Conservation (phyloP, 2,888 invertebrate species). For the Ectropis crepuscularia region DNA sequence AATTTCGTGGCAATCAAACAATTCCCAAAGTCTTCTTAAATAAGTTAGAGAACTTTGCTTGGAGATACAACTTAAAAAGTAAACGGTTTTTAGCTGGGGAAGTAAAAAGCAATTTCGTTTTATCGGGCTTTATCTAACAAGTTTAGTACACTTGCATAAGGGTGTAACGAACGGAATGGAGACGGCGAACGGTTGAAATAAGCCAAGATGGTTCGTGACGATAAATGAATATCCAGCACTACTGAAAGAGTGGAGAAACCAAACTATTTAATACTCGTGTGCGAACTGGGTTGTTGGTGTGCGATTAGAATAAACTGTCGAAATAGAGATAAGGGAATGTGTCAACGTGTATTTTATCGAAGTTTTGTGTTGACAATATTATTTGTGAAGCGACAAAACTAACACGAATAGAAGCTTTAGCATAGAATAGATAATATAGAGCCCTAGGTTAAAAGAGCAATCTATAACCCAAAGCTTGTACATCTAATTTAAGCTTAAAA, state of each 20-base stretch:
- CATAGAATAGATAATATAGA: too few relatives aligned
- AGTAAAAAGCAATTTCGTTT: slow-evolving; percentile 44
- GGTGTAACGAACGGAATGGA: slow-evolving; percentile 34
- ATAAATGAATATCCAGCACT: slow-evolving; percentile 30
- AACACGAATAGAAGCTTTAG: not conserved
- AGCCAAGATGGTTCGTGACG: slow-evolving; percentile 33
- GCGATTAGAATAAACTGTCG: slow-evolving; percentile 18
- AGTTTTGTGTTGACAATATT: not conserved
- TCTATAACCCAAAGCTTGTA: too few relatives aligned
- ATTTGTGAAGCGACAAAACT: not conserved
- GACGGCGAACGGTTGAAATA: slow-evolving; percentile 28
- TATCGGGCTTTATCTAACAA: slow-evolving; percentile 41
- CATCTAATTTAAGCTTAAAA: not conserved
- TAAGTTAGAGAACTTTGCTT: slow-evolving; percentile 43
- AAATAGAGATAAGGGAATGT: slow-evolving; percentile 18
- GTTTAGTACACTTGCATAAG: slow-evolving; percentile 40
- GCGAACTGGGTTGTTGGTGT: slow-evolving; percentile 3
- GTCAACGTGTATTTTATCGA: slow-evolving; percentile 6
- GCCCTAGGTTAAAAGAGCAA: too few relatives aligned
- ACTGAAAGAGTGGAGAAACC: slow-evolving; percentile 16
- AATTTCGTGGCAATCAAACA: slow-evolving; percentile 53
- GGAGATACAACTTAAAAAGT: slow-evolving; percentile 52
- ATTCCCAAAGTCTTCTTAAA: slow-evolving; percentile 46
- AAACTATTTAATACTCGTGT: slow-evolving; percentile 9
- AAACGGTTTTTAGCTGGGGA: slow-evolving; percentile 45